Percentiles rank a stretch among this genome's conserved stretches.
Evolutionary conservation across 2,797 vertebrate species (phyloP).

Genomic region (Chloroceryle amazona): DNA sequence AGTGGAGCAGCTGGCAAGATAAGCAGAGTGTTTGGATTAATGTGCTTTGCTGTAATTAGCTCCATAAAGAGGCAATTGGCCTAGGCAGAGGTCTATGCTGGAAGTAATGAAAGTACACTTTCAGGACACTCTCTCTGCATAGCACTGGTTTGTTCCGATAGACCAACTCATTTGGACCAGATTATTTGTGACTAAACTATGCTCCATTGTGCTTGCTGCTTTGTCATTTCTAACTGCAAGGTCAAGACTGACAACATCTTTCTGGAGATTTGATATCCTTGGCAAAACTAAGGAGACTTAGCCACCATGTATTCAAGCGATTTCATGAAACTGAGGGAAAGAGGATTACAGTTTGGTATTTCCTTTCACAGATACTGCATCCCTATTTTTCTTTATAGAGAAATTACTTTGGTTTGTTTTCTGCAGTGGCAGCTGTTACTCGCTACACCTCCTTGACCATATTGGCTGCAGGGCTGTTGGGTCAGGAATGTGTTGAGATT

Average conservation of each 20-base stretch:
- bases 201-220: background rate
- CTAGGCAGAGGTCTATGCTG: background rate
- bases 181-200: background rate
- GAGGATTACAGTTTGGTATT: background rate
- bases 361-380: background rate
- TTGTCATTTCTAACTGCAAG: background rate
- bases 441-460: background rate
- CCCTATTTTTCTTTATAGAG: background rate
- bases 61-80: background rate
- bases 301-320: background rate
- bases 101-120: background rate
- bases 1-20: conserved; percentile 51
- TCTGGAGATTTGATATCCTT: background rate
- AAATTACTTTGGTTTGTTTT: background rate
- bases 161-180: background rate
- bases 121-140: background rate
- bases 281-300: background rate
- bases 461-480: background rate
- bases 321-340: background rate
- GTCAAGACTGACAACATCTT: background rate
- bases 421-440: background rate
- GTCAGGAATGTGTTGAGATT: background rate
- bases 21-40: conserved; percentile 38
- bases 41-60: conserved; percentile 35
- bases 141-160: background rate